A percentile compares a stretch with the other conserved stretches of the same genome.
Evolutionary conservation across 2,113 vertebrate species (phyloP).

Genomic region (Piaya cayana): DNA sequence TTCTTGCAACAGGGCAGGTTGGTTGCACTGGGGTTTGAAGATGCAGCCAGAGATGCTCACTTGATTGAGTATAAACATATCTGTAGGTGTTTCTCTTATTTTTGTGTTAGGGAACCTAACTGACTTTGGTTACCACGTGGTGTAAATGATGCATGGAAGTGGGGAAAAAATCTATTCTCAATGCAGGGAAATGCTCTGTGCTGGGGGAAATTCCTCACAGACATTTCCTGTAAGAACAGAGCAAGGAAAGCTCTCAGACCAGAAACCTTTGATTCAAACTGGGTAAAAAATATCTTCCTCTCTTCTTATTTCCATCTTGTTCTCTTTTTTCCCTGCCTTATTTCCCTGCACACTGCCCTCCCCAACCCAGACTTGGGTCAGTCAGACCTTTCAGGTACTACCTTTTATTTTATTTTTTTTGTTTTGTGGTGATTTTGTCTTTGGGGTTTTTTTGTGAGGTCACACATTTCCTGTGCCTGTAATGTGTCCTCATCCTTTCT

Average conservation of each 20-base stretch:
- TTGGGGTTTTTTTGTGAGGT: no score
- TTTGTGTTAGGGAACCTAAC: neutral
- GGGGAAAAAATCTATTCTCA: neutral
- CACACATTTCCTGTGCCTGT: neutral
- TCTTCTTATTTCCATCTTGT: neutral
- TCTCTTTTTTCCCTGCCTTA: neutral
- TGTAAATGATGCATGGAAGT: constrained; percentile 56
- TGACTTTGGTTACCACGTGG: constrained; percentile 1
- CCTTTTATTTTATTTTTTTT: no score
- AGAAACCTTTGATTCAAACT: neutral
- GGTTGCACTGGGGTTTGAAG: neutral
- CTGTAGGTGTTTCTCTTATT: neutral
- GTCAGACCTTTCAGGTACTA: neutral
- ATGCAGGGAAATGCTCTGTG: neutral
- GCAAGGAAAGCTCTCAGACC: neutral
- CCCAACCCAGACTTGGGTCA: neutral
- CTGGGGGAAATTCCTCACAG: neutral
- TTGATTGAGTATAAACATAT: neutral
- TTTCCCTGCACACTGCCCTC: neutral
- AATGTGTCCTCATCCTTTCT: neutral
- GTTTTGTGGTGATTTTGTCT: no score
- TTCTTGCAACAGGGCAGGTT: neutral
- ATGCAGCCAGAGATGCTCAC: neutral
- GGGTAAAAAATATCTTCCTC: neutral
- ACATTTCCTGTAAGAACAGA: neutral